Evolutionary conservation across 1,140 invertebrate genomes (phyloP).

Genomic region (Drosophila serrata): DNA sequence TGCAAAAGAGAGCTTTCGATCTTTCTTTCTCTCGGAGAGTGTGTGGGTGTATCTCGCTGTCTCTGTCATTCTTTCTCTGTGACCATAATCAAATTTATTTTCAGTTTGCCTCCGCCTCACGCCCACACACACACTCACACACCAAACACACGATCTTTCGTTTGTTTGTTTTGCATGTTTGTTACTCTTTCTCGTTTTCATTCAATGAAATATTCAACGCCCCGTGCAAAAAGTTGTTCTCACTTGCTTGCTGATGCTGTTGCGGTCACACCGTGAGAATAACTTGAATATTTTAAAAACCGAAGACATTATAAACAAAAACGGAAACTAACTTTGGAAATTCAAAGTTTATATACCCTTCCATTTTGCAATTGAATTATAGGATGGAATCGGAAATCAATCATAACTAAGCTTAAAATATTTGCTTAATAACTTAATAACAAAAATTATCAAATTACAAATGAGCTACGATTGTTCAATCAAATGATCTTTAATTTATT

Average conservation of each 20-base stretch:
- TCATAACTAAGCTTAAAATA: too few species aligned
- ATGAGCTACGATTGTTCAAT: neutral
- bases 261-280: conserved; percentile 19
- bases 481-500: neutral
- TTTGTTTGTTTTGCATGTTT: conserved; percentile 70
- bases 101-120: conserved; percentile 60
- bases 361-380: too few species aligned
- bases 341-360: too few species aligned
- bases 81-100: conserved; percentile 69
- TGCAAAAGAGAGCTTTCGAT: conserved; percentile 61
- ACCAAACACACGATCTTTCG: conserved; percentile 23
- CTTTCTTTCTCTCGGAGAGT: conserved; percentile 18
- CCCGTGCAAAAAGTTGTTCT: conserved; percentile 44
- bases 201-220: conserved; percentile 59
- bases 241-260: conserved; percentile 41
- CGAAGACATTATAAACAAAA: neutral
- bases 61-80: conserved; percentile 19
- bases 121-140: conserved; percentile 9
- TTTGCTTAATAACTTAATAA: too few species aligned
- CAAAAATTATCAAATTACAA: too few species aligned
- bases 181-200: conserved; percentile 53
- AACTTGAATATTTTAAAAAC: neutral
- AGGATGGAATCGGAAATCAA: too few species aligned
- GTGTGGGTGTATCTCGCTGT: conserved; percentile 6
- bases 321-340: too few species aligned